These are phyloP conservation scores for Temnothorax longispinosus DNA, from an alignment of 1,140 invertebrate species.

Conservation along the genomic window DNA sequence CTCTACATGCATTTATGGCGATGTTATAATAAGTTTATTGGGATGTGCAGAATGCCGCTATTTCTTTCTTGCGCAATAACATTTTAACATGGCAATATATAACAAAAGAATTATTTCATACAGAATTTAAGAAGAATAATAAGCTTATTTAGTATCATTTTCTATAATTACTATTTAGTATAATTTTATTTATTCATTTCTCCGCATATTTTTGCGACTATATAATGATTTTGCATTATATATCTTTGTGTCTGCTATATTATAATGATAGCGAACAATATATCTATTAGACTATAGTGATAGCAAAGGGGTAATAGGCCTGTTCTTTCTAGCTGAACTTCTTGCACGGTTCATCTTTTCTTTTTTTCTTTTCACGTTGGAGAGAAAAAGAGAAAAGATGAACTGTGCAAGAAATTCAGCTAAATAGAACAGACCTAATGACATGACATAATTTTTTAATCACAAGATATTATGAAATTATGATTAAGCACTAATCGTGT, in stretches of 20 bases:
- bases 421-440: background rate
- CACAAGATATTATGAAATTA: background rate
- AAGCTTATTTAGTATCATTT: background rate
- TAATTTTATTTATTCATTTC: background rate
- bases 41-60: background rate
- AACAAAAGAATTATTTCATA: slow-evolving; percentile 4
- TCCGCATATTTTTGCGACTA: background rate
- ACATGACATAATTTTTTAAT: background rate
- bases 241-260: background rate
- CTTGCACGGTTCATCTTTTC: too few relatives aligned
- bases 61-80: background rate
- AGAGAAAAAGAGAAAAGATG: too few relatives aligned
- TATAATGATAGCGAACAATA: background rate
- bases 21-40: background rate
- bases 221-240: background rate
- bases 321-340: too few relatives aligned
- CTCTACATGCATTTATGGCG: background rate
- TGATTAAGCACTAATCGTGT: background rate
- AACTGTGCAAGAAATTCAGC: too few relatives aligned
- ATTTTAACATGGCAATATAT: background rate
- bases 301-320: too few relatives aligned
- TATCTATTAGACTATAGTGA: background rate
- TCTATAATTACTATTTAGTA: background rate
- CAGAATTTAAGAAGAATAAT: background rate
- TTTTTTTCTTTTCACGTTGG: too few relatives aligned